Evolutionary conservation across 2,113 vertebrate genomes (phyloP).

Genomic region (Cyanoderma ruficeps): DNA sequence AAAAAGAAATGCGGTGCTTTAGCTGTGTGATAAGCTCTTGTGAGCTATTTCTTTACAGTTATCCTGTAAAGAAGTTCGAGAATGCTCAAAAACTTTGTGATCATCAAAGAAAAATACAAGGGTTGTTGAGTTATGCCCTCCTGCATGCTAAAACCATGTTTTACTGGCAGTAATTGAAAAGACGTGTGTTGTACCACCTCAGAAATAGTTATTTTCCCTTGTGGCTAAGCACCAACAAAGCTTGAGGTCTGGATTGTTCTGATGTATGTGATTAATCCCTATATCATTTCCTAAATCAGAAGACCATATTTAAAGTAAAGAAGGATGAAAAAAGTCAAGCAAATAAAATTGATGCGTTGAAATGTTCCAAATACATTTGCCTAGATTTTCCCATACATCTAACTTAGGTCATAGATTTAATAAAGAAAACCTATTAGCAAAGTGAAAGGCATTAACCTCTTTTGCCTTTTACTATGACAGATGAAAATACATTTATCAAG

Average conservation of each 20-base stretch:
- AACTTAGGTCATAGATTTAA: neutral
- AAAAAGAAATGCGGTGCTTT: neutral
- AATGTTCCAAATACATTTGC: neutral
- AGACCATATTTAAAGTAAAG: neutral
- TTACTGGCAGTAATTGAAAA: neutral
- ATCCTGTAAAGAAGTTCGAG: neutral
- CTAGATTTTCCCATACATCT: neutral
- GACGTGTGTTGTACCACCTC: neutral
- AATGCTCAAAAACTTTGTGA: neutral
- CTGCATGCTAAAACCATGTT: neutral
- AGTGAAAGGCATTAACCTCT: slow-evolving; percentile 42
- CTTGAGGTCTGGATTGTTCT: neutral
- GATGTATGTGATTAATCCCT: neutral
- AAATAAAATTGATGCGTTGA: neutral
- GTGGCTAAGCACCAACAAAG: neutral
- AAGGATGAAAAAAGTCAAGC: neutral
- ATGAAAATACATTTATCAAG: slow-evolving; percentile 46
- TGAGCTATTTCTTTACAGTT: neutral
- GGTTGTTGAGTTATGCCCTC: neutral
- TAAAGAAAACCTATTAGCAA: slow-evolving; percentile 25
- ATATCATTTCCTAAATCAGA: neutral
- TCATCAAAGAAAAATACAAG: neutral
- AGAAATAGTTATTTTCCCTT: neutral
- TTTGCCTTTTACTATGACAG: slow-evolving; percentile 36
- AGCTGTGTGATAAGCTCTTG: neutral